Evolutionary conservation across 2,797 vertebrate genomes (phyloP).

Genomic region (Lindbergichthys nudifrons): DNA sequence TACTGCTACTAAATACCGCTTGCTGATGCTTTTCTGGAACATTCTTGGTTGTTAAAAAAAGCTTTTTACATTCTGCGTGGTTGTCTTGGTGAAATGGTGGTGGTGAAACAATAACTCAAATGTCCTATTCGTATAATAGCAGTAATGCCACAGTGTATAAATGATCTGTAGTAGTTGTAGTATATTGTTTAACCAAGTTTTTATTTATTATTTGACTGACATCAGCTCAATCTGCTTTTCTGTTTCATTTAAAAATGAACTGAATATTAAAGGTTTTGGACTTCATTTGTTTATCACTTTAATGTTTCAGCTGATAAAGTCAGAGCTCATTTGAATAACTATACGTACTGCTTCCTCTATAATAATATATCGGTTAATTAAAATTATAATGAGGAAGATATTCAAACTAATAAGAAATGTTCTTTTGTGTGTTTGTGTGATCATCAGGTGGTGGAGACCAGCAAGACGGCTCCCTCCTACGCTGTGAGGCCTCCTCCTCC

Average conservation of each 20-base stretch:
- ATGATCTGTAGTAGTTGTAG: no score
- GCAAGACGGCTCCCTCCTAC: conserved; percentile 57
- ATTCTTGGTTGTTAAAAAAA: not conserved
- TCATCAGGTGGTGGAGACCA: conserved; percentile 78
- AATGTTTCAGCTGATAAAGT: no score
- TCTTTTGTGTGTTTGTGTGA: conserved; percentile 35
- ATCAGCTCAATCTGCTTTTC: no score
- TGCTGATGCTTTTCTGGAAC: not conserved
- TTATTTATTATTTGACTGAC: no score
- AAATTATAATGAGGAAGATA: not conserved
- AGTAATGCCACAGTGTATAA: no score
- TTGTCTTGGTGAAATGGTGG: not conserved
- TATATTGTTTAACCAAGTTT: no score
- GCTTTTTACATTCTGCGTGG: not conserved
- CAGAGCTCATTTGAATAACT: not conserved
- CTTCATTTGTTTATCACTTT: no score
- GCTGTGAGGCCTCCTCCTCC: conserved; percentile 76
- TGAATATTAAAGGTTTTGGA: no score
- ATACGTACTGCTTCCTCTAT: not conserved
- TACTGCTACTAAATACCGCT: not conserved
- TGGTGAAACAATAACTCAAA: not conserved
- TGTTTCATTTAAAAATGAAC: no score
- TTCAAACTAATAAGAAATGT: not conserved
- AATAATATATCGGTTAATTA: not conserved
- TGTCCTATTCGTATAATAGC: not conserved